Base-by-base conservation (phyloP, 2,888 invertebrate genomes). In the Ophioninae sp. region DNA sequence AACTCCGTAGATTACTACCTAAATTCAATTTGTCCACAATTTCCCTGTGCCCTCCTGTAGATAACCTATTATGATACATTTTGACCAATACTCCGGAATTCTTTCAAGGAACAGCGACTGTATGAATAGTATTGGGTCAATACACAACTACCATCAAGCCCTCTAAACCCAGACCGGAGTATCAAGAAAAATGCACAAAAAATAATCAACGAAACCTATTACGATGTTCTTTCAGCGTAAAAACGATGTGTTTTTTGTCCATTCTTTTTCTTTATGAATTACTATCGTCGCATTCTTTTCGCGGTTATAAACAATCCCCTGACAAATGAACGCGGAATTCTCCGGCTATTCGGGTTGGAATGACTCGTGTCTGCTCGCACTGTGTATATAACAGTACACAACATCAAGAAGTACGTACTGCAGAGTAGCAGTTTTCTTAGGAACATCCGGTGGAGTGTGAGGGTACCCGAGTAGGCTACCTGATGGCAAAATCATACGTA, bases 401-500 rank as follows among this genome's bases (percentile, higher is more conserved):
- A 64, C 41, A 37, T 77, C 62, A 64, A 72, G 81, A 77, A 77
- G 70, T 39, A 72, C 57, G 39, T 70, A 76, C 0, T 7, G 37
- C 21, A 57, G 44, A 79, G 64, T 57, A 67, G 65, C 57, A 64
- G 17, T 76, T 76, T 67, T 56, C 61, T 37, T 64, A 59, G 23
- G 30, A 64, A 73, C 81, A 77, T 80, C 80, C 81, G 83, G 77
- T 68, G 62, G 68, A 39, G 44, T 59, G 57, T 41, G 30, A 13
- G 59, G 21, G 68, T 68, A 13, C 37, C n/a, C 41, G 50, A 65
- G 70, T 67, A 56, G 57, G 70, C 57, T 59, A 39, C 61, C 50
- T 59, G 84, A 83, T 82, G 85, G 74, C 83, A 83, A 70, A 77
- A 76, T 39, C n/a, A 68, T 41, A 75, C 62, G 79, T 69, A 69